phyloP scores from a whole-genome alignment of 2,797 vertebrate species.

The Brotula barbata region DNA sequence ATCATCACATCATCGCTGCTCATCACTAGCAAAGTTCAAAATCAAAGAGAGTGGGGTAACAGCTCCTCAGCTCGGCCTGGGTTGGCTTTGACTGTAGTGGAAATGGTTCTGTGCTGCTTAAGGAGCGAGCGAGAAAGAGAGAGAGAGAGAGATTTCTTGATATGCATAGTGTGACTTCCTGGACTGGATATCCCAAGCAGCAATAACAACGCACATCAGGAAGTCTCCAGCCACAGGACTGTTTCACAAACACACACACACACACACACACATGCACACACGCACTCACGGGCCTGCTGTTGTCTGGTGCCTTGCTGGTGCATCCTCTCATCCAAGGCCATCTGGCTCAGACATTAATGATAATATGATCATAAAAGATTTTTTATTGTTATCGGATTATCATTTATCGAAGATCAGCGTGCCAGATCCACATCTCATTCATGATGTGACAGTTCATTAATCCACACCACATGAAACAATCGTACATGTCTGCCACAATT shows the following conservation, averaged over 20 bases:
- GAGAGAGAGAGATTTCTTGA: too few species aligned
- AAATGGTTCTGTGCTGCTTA: too few species aligned
- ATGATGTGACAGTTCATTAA: constrained; percentile 39
- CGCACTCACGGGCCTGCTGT: neutral
- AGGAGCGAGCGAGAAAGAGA: too few species aligned
- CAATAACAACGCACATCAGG: constrained; percentile 26
- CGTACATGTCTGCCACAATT: neutral
- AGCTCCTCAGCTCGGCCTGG: too few species aligned
- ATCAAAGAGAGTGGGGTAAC: too few species aligned
- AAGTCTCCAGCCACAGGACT: constrained; percentile 15
- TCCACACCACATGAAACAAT: neutral
- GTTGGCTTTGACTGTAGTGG: too few species aligned
- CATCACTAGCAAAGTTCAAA: too few species aligned
- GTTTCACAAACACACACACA: neutral
- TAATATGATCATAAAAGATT: constrained; percentile 64
- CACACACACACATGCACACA: constrained; percentile 3
- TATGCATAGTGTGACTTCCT: constrained; percentile 23
- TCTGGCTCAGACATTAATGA: constrained; percentile 57
- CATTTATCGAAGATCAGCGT: constrained; percentile 49
- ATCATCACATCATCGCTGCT: too few species aligned
- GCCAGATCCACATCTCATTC: constrained; percentile 35
- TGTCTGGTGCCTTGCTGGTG: constrained; percentile 6
- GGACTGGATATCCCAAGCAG: constrained; percentile 48
- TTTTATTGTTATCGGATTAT: constrained; percentile 59
- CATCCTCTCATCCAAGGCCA: constrained; percentile 36